Base-by-base conservation (phyloP, 2,113 vertebrate species). In the Nibea albiflora region DNA sequence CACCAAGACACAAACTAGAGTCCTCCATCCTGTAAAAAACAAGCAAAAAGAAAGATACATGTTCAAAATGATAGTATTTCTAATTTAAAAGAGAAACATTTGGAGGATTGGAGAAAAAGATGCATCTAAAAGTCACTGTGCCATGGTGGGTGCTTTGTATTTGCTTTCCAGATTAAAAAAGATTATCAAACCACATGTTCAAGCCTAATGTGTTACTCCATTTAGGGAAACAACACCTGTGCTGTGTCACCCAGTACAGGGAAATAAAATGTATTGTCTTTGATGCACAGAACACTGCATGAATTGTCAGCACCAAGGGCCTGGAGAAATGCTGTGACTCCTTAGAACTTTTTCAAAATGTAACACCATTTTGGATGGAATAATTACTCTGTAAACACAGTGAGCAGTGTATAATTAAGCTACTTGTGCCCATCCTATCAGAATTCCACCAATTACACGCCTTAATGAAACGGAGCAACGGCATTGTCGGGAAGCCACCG, bases 1-100 rank as follows among this genome's bases (percentile, higher is more conserved):
- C 97, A 92, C 98, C 98, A 96, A 99, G 98, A 97, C 98, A 99
- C 96, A 99, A 97, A 95, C 98, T 98, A 86, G 98, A 97, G 95
- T 99, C 98, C 93, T 99, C 98, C 98, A 99, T 99, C 95, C 98
- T 99, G 94, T 75, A 93, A 94, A 94, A 84, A 60, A 76, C 44
- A 88, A 44, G 79, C 2, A 86, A 2, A 79, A 28, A 71, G 22
- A 86, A 67, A 14, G 39, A 47, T 61, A 67, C 2, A 15, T 6
- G 62, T 86, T 67, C 70, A 49, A 67, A 77, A 22, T 11, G 42
- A 17, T 22, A 14, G 0, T 58, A 19, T 14, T 3, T 19, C 4
- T 1, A 39, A 42, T 49, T 57, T 62, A 15, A 28, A 28, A 4
- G 17, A 0, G 4, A 15, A 15, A 31, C 26, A 57, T 70, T 26